Conservation (phyloP, 2,888 invertebrate genomes). For the Lapara coniferarum region DNA sequence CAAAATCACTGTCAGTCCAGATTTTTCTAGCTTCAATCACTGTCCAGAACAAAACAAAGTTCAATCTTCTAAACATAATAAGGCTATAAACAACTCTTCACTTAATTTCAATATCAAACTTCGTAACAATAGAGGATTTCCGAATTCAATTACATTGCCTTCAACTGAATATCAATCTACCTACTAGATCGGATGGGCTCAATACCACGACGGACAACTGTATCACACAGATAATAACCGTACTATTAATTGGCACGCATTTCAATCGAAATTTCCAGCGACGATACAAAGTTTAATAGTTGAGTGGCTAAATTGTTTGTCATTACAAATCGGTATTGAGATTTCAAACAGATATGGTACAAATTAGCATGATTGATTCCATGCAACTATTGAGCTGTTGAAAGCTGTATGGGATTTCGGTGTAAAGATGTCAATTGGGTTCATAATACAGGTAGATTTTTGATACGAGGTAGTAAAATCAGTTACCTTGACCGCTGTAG, state of each 20-base stretch:
- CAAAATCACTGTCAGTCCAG: no score
- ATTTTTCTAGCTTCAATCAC: background rate
- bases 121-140: background rate
- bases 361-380: no score
- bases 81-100: background rate
- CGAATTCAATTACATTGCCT: constrained; percentile 13
- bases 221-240: background rate
- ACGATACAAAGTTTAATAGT: no score
- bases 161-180: constrained; percentile 10
- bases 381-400: no score
- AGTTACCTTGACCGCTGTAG: no score
- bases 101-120: background rate
- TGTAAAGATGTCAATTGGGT: no score
- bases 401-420: no score
- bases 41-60: background rate
- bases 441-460: no score
- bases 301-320: no score
- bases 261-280: background rate
- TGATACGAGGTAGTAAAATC: no score
- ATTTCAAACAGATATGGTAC: no score
- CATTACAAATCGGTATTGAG: no score
- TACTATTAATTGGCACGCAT: background rate
- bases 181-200: background rate
- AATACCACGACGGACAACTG: constrained; percentile 11
- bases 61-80: background rate